Percentiles rank a stretch among this genome's conserved stretches.
These are phyloP conservation scores for Suncus etruscus DNA, from an alignment of 2,113 vertebrate genomes.

Conservation along the genomic window DNA sequence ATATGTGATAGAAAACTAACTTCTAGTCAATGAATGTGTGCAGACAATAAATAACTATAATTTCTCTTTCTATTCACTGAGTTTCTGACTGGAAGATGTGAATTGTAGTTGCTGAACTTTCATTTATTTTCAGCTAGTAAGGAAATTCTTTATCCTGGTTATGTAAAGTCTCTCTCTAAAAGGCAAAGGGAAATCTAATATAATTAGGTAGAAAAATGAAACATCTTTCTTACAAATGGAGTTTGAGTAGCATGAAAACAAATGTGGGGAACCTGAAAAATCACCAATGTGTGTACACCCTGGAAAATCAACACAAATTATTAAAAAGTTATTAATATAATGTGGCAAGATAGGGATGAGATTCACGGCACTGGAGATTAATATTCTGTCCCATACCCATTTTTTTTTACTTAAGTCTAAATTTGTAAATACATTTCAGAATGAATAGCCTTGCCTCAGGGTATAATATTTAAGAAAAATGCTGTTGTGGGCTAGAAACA, in stretches of 20 bases:
- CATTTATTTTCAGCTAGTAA: neutral
- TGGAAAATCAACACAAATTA: slow-evolving; percentile 22
- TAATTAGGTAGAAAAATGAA: neutral
- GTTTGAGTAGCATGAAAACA: neutral
- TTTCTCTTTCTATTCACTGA: neutral
- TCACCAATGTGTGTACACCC: neutral
- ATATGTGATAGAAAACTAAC: neutral
- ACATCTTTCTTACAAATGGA: neutral
- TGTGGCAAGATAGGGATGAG: neutral
- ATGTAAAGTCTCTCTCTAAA: neutral
- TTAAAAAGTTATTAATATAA: neutral
- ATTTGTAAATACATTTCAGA: neutral
- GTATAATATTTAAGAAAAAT: neutral
- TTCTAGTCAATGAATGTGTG: neutral
- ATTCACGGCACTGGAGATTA: neutral
- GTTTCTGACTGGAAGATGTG: neutral
- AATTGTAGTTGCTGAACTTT: neutral
- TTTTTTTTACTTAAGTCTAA: neutral
- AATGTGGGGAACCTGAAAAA: neutral
- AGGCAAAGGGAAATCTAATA: neutral
- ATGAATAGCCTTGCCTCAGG: neutral
- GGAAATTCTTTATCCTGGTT: neutral
- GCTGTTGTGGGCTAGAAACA: neutral
- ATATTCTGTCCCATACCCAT: neutral
- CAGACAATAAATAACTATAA: neutral